phyloP scores from a whole-genome alignment of 1,140 invertebrate genomes.

The Mycetomoellerius zeteki region DNA sequence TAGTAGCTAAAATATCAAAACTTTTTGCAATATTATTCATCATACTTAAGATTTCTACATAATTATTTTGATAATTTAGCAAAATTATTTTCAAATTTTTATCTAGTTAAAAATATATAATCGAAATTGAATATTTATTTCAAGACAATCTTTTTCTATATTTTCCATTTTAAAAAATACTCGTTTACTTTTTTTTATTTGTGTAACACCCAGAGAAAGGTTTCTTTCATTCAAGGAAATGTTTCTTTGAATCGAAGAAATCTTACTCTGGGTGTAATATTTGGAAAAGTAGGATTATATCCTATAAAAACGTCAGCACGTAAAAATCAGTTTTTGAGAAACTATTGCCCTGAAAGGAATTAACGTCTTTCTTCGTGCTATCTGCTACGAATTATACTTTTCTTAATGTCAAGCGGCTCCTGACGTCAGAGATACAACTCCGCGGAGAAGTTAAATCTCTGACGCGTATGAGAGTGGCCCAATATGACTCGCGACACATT shows the following conservation, averaged over 20 bases:
- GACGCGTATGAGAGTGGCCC: conserved; percentile 59
- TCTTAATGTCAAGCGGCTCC: neutral
- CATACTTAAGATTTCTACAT: no score
- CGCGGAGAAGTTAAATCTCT: neutral
- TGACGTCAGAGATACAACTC: conserved; percentile 44
- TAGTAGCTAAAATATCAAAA: no score
- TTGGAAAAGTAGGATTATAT: neutral
- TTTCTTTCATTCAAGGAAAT: no score
- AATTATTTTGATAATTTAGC: no score
- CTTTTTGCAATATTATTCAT: no score
- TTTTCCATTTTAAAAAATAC: neutral
- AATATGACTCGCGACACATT: conserved; percentile 69
- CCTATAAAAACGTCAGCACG: neutral
- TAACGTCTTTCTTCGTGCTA: neutral
- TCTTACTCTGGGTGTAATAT: no score
- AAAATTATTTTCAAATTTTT: no score
- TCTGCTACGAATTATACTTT: conserved; percentile 1
- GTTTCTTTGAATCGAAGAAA: no score
- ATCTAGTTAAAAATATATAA: neutral
- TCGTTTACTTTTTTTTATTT: neutral
- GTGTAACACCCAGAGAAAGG: no score
- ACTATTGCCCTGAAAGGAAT: no score
- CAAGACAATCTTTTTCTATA: neutral
- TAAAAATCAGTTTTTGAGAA: neutral
- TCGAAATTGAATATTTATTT: neutral